These are phyloP conservation scores for Monopis laevigella DNA, from an alignment of 2,888 invertebrate genomes.

Conservation along the genomic window DNA sequence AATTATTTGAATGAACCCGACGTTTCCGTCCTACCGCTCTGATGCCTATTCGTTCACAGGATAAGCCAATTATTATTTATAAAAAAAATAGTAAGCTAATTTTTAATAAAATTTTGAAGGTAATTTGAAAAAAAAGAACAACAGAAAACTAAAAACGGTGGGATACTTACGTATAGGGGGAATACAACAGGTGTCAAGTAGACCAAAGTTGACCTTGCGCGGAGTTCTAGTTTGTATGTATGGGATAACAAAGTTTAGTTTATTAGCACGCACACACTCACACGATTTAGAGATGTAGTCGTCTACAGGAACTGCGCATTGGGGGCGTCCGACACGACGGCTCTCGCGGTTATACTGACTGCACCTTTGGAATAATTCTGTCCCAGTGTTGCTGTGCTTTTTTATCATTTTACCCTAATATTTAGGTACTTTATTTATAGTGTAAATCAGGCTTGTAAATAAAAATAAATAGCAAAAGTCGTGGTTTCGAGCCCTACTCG, in stretches of 20 bases:
- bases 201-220: slow-evolving; percentile 47
- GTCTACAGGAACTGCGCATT: not conserved
- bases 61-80: slow-evolving; percentile 45
- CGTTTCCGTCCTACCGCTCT: slow-evolving; percentile 46
- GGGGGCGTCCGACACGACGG: slow-evolving; percentile 24
- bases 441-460: too few relatives aligned
- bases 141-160: not conserved
- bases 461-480: too few relatives aligned
- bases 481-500: too few relatives aligned
- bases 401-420: too few relatives aligned
- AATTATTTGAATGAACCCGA: slow-evolving; percentile 62
- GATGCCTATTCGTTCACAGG: slow-evolving; percentile 37
- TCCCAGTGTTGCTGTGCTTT: slow-evolving; percentile 47
- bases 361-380: slow-evolving; percentile 29
- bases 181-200: slow-evolving; percentile 56
- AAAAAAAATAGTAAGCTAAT: slow-evolving; percentile 5
- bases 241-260: slow-evolving; percentile 31
- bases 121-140: not conserved
- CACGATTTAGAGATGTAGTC: slow-evolving; percentile 29
- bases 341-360: slow-evolving; percentile 44
- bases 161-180: slow-evolving; percentile 41
- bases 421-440: too few relatives aligned
- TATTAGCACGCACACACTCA: slow-evolving; percentile 44
- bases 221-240: slow-evolving; percentile 31
- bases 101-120: not conserved